phyloP scores from a whole-genome alignment of 2,113 vertebrate genomes.

The Struthio camelus region DNA sequence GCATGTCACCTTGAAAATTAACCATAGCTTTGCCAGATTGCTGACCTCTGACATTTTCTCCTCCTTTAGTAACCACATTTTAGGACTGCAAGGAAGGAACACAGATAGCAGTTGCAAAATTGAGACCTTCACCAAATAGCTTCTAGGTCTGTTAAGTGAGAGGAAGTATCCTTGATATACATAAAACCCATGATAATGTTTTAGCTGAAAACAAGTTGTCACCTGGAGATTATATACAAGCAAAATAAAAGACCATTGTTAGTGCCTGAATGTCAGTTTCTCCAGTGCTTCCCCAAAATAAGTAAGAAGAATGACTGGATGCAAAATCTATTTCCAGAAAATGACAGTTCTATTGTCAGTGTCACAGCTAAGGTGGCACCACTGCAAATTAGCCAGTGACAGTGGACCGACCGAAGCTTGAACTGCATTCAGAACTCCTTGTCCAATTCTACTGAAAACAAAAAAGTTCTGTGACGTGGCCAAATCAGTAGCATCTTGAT shows the following conservation, averaged over 20 bases:
- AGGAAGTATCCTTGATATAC: not conserved
- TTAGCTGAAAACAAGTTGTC: not conserved
- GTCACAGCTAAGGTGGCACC: not conserved
- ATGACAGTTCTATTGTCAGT: not conserved
- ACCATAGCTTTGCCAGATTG: not conserved
- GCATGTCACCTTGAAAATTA: not conserved
- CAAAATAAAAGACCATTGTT: not conserved
- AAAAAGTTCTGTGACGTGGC: not conserved
- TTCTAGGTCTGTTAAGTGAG: not conserved
- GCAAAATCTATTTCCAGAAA: not conserved
- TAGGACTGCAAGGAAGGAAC: not conserved
- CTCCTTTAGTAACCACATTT: not conserved
- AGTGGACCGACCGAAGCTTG: not conserved
- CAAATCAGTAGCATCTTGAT: not conserved
- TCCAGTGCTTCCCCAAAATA: not conserved
- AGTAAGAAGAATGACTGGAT: not conserved
- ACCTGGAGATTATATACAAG: not conserved
- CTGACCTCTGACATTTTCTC: not conserved
- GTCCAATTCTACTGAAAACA: not conserved
- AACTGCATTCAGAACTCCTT: not conserved
- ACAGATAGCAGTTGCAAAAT: not conserved
- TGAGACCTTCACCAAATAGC: not conserved
- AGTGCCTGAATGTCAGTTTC: not conserved
- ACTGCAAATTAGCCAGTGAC: not conserved
- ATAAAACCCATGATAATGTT: not conserved